phyloP scores from a whole-genome alignment of 1,140 invertebrate species.

The Plodia interpunctella region DNA sequence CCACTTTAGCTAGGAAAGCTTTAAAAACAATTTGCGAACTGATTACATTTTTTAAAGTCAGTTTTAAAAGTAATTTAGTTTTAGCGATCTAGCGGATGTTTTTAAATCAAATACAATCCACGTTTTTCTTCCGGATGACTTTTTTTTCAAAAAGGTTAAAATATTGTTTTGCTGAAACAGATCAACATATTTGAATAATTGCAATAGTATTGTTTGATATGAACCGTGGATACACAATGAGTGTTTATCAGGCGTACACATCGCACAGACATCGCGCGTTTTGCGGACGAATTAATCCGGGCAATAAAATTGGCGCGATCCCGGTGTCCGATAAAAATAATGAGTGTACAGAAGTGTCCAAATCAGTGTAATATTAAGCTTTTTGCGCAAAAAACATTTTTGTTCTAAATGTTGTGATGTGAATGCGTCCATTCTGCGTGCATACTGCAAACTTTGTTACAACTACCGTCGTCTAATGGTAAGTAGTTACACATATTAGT shows the following conservation, averaged over 20 bases:
- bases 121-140: too few species aligned
- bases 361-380: neutral
- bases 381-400: too few species aligned
- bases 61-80: too few species aligned
- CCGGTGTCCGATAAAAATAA: neutral
- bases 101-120: neutral
- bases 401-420: too few species aligned
- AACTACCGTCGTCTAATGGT: too few species aligned
- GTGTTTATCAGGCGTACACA: constrained; percentile 1
- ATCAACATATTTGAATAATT: neutral
- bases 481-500: too few species aligned
- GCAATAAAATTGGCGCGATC: constrained; percentile 16
- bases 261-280: constrained; percentile 13
- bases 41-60: neutral
- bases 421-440: too few species aligned
- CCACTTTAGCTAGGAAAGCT: neutral
- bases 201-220: neutral
- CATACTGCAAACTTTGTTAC: too few species aligned
- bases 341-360: neutral
- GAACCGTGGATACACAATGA: neutral
- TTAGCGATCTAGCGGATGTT: neutral
- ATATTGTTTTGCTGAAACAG: neutral
- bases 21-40: neutral
- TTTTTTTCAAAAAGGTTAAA: neutral
- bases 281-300: constrained; percentile 23